Conservation (phyloP, 2,797 vertebrate species). For the Myotis planiceps region DNA sequence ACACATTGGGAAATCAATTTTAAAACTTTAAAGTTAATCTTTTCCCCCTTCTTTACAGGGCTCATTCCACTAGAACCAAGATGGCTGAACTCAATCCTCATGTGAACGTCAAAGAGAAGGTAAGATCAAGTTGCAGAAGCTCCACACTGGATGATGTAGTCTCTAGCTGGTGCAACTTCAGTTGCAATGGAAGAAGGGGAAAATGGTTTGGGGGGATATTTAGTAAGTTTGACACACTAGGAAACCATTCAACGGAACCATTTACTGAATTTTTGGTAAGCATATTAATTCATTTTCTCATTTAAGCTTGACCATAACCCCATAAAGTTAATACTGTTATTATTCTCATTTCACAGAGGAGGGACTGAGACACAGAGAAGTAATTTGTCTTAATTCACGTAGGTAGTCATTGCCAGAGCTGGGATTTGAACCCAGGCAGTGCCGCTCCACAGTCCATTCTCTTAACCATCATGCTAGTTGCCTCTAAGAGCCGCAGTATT, state of each 20-base stretch:
- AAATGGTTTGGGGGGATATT: background rate
- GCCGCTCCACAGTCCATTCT: too few relatives aligned
- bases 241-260: background rate
- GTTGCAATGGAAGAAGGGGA: background rate
- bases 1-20: slow-evolving; percentile 28
- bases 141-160: background rate
- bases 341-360: background rate
- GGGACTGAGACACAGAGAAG: background rate
- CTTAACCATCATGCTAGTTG: background rate
- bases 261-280: background rate
- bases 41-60: slow-evolving; percentile 68
- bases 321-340: background rate
- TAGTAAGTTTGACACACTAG: background rate
- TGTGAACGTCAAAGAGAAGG: slow-evolving; percentile 90
- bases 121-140: slow-evolving; percentile 73
- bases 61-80: slow-evolving; percentile 69
- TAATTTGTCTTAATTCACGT: background rate
- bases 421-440: background rate
- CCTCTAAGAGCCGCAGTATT: background rate
- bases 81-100: slow-evolving; percentile 88
- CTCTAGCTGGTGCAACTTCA: background rate
- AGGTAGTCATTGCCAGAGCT: background rate
- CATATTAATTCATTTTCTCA: background rate
- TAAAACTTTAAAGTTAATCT: slow-evolving; percentile 60
- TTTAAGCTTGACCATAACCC: background rate